Evolutionary conservation across 2,797 vertebrate genomes (phyloP), one percentile per base, ranked within the genome.

Genomic region (Eidolon dupreanum): DNA sequence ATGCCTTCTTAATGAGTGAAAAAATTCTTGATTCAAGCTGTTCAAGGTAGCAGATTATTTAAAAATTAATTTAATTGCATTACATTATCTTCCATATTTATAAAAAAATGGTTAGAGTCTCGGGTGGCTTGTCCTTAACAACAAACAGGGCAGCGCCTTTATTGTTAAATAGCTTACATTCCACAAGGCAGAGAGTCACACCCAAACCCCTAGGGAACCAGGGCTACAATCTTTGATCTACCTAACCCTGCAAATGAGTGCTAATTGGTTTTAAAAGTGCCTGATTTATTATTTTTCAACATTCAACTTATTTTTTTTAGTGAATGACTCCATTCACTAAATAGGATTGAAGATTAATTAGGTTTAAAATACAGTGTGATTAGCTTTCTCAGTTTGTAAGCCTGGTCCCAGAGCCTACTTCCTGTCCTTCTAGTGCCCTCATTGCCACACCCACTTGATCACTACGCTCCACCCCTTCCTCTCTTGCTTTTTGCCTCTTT

Each of bases 161-260:
- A 92, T 86, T 90, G 97, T 94, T 95, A 96, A 96, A 95, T 95
- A 95, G 71, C 65, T 97, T 65, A 90, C 97, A 98, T 98, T 96
- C 97, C 97, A 93, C 31, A 68, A 53, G 90, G 46, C 66, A 78
- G 74, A 94, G 87, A 94, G 87, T 95, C 96, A 96, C 74, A 91
- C 91, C 63, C 33, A 93, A 79, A 89, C 26, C 77, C 73, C 57
- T 74, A 65, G 61, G 87, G 75, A 93, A 85, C 87, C 66, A n/a
- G 65, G 61, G 41, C 88, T 88, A 61, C 15, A 88, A 91, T 93
- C 97, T 97, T 93, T 96, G 93, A 97, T 96, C 83, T 93, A 24
- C 22, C 24, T 88, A 83, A 66, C 82, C 83, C 71, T 79, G 46
- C 68, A 94, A 57, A 66, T 53, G 66, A 95, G 83, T 28, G 15